Evolutionary conservation across 2,797 vertebrate genomes (phyloP).

Genomic region (Anas flavirostris): DNA sequence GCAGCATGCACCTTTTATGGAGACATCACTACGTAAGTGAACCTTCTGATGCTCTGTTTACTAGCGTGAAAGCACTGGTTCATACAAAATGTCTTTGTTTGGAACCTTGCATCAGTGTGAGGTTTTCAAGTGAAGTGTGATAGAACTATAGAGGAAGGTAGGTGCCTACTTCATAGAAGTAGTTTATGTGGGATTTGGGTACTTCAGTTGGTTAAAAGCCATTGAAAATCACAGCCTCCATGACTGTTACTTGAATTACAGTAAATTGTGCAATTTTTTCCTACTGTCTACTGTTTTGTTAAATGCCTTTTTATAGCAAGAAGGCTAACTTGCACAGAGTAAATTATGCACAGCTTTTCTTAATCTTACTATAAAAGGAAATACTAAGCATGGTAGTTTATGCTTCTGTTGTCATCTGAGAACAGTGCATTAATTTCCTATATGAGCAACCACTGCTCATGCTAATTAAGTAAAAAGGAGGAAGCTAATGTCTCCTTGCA

Average conservation of each 20-base stretch:
- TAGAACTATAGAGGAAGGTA: not conserved
- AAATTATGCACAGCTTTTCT: not conserved
- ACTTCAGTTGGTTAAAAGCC: not conserved
- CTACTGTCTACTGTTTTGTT: not conserved
- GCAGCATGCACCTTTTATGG: slow-evolving; percentile 28
- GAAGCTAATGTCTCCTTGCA: not conserved
- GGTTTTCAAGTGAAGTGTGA: not conserved
- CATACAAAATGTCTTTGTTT: not conserved
- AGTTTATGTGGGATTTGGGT: not conserved
- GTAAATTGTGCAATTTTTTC: not conserved
- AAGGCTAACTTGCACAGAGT: not conserved
- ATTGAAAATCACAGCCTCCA: not conserved
- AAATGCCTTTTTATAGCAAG: not conserved
- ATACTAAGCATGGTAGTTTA: not conserved
- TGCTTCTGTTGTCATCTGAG: not conserved
- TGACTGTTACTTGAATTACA: not conserved
- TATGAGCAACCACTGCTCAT: not conserved
- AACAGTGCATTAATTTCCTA: not conserved
- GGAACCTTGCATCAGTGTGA: not conserved
- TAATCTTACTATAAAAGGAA: not conserved
- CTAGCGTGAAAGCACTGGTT: not conserved
- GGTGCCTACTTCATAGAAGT: not conserved
- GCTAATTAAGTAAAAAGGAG: not conserved
- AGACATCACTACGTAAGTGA: not conserved
- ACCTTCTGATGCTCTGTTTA: not conserved